phyloP scores from a whole-genome alignment of 2,113 vertebrate genomes.

The Lepus americanus region DNA sequence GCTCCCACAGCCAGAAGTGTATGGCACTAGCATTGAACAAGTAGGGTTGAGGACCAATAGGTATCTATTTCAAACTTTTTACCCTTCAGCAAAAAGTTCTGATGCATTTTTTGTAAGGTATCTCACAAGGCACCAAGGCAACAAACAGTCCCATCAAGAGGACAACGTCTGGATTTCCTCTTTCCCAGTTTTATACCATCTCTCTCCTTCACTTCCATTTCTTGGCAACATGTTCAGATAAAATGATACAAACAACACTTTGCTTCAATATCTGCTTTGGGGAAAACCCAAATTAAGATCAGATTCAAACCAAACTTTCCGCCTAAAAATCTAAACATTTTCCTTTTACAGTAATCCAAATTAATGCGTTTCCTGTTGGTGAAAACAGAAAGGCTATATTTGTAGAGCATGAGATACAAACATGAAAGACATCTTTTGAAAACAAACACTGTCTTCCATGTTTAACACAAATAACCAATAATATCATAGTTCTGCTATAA shows the following conservation, averaged over 20 bases:
- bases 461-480: background rate
- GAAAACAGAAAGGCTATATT: background rate
- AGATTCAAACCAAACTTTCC: background rate
- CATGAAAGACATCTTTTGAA: background rate
- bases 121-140: background rate
- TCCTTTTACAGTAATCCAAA: background rate
- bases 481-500: background rate
- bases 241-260: background rate
- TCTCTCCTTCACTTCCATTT: background rate
- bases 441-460: background rate
- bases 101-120: background rate
- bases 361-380: background rate
- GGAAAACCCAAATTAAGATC: background rate
- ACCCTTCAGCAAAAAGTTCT: background rate
- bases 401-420: conserved; percentile 15
- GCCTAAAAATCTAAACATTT: conserved; percentile 51
- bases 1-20: background rate
- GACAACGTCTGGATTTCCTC: background rate
- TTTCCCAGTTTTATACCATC: background rate
- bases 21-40: background rate
- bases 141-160: background rate
- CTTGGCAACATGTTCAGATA: background rate
- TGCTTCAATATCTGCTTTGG: background rate
- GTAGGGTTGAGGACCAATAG: background rate
- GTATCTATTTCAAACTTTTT: background rate